Evolutionary conservation across 2,113 vertebrate species (phyloP).

Genomic region (Urocynchramus pylzowi): DNA sequence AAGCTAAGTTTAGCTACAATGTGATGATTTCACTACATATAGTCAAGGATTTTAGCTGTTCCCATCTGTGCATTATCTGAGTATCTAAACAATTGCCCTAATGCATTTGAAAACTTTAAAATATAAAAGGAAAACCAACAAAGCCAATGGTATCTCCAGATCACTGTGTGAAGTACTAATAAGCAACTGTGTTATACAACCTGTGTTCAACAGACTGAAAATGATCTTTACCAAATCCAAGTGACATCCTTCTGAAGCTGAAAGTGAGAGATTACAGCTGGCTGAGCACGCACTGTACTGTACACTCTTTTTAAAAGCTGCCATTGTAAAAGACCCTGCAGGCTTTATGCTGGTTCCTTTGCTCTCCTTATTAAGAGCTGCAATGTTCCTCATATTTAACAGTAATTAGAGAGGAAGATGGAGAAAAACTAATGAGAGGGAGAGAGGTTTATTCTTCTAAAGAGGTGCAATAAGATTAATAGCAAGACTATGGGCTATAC

Average conservation of each 20-base stretch:
- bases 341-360: neutral
- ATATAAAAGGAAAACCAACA: neutral
- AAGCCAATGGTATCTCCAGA: neutral
- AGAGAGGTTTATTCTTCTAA: neutral
- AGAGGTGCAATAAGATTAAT: neutral
- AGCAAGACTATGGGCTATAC: neutral
- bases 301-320: neutral
- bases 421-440: neutral
- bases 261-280: neutral
- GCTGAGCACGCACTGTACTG: neutral
- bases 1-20: neutral
- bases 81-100: neutral
- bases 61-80: neutral
- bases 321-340: neutral
- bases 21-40: neutral
- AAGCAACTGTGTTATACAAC: neutral
- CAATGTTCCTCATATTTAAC: neutral
- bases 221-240: constrained; percentile 4
- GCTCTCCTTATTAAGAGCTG: neutral
- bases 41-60: neutral
- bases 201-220: neutral
- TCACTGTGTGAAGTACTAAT: neutral
- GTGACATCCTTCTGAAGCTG: neutral
- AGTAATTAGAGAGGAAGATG: neutral
- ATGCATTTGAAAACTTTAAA: neutral